Evolutionary conservation across 37 sponge, comb jelly and placozoan genomes (phyloP), one percentile per base, ranked within the genome.

Genomic region (Hexactinellida sp.): DNA sequence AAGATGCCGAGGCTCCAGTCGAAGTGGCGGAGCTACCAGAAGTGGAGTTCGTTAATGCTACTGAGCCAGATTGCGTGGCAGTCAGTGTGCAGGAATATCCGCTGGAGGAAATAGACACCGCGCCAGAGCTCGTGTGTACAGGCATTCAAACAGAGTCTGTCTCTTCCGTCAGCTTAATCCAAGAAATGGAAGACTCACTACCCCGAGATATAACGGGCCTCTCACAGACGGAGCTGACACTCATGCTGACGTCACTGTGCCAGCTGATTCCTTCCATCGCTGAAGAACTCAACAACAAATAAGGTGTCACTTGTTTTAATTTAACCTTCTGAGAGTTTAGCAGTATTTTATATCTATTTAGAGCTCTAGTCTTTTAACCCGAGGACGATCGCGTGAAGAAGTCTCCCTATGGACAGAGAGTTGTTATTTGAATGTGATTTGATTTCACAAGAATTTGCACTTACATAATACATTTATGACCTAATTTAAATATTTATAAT

Each of bases 361-460:
- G 9, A 47, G 52, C 52, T 47, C 47, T 63, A 63, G 30, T n/a
- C 76, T 63, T 63, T 63, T 63, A 63, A 7, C 30, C 13, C 19
- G 76, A 25, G 3, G n/a, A n/a, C n/a, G n/a, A n/a, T n/a, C n/a
- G n/a, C 21, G 34, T 25, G 34, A 63, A 63, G 76, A 63, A 63
- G 30, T 63, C 30, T 63, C 25, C 13, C 30, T 63, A 32, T 63
- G 32, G 21, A 63, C 76, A 63, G 13, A 28, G 34, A 28, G 30
- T 28, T 21, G 34, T 21, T 63, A 3, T 32, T 63, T 63, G 28
- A 23, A 21, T n/a, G 76, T 63, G 32, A 63, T 21, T 63, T 63
- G 34, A 63, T 63, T 63, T 63, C 76, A 63, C 76, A 25, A 47
- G 76, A 25, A 63, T 63, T 63, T 63, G 76, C 76, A 63, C 76